phyloP scores from a whole-genome alignment of 2,113 vertebrate genomes.

The Podiceps cristatus region DNA sequence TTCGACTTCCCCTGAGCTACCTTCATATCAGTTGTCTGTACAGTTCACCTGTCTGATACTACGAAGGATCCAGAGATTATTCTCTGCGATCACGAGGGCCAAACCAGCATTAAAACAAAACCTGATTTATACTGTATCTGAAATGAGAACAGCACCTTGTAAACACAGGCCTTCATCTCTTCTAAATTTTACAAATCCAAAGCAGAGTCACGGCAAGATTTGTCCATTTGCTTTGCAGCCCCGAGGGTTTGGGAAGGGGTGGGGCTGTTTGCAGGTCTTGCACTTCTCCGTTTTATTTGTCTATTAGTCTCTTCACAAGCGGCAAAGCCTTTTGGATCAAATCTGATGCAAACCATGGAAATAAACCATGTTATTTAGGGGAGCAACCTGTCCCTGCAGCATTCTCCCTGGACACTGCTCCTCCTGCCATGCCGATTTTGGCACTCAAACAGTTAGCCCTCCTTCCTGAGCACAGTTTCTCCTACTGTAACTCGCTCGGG shows the following conservation, averaged over 20 bases:
- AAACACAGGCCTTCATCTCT: not conserved
- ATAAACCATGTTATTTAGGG: not conserved
- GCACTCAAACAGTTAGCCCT: not conserved
- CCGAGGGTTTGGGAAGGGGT: not conserved
- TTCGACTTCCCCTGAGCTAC: not conserved
- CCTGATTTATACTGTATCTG: not conserved
- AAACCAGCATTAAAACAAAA: not conserved
- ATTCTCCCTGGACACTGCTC: not conserved
- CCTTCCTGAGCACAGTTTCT: not conserved
- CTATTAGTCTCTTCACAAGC: not conserved
- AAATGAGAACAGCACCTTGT: not conserved
- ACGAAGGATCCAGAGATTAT: not conserved
- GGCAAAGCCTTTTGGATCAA: not conserved
- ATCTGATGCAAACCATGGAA: not conserved
- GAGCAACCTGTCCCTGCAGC: not conserved
- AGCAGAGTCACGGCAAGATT: not conserved
- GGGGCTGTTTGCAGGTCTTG: not conserved
- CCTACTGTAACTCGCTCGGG: not conserved
- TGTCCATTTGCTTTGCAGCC: not conserved
- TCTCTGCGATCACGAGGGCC: not conserved
- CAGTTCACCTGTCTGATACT: not conserved
- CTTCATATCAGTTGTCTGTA: rapidly evolving
- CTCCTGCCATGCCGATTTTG: not conserved
- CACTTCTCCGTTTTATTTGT: not conserved
- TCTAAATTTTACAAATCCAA: not conserved